Conservation (phyloP, 1,140 invertebrate genomes). For the Tenebrio molitor region DNA sequence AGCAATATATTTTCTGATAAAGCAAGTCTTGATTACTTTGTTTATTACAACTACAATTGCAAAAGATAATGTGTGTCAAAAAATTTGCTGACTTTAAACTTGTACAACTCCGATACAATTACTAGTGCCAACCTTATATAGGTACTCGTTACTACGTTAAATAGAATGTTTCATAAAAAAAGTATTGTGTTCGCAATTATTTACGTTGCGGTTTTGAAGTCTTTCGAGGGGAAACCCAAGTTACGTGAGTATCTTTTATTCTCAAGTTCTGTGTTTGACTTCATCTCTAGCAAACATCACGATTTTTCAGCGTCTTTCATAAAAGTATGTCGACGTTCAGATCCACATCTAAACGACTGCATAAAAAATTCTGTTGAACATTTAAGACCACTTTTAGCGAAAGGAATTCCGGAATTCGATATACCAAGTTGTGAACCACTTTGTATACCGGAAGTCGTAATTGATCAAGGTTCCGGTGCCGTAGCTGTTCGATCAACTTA, state of each 20-base stretch:
- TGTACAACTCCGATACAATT: too few species aligned
- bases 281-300: not conserved
- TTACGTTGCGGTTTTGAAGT: too few species aligned
- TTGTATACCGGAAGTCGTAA: constrained; percentile 70
- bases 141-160: too few species aligned
- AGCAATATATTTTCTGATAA: too few species aligned
- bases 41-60: too few species aligned
- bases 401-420: constrained; percentile 72
- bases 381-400: constrained; percentile 68
- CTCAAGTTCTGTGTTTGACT: not conserved
- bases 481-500: constrained; percentile 74
- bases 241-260: constrained; percentile 12
- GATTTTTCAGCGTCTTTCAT: constrained; percentile 66
- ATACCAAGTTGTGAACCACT: constrained; percentile 77
- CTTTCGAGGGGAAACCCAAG: constrained; percentile 20
- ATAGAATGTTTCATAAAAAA: too few species aligned
- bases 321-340: constrained; percentile 66
- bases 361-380: constrained; percentile 67
- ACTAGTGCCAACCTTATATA: too few species aligned
- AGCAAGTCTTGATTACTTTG: too few species aligned
- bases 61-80: too few species aligned
- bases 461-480: constrained; percentile 73
- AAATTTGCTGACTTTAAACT: too few species aligned
- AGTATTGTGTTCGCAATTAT: too few species aligned
- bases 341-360: constrained; percentile 68